These are phyloP conservation scores for Drosophila nebulosa DNA, from an alignment of 1,140 invertebrate species.

Conservation along the genomic window DNA sequence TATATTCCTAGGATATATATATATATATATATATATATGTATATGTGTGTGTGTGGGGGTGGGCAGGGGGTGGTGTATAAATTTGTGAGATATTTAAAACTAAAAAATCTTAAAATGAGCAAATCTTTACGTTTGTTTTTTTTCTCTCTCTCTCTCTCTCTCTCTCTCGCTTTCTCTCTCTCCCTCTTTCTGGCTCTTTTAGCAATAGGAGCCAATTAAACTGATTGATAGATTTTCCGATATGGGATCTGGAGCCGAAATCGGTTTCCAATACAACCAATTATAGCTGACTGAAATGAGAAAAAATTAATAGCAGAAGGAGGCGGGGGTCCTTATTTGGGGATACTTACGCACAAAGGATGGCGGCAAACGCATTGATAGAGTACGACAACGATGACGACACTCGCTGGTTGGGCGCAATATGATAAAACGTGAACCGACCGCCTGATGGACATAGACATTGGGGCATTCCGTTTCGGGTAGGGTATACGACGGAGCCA, in stretches of 20 bases:
- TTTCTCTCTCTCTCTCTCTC: too few species aligned
- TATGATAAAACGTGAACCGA: slow-evolving; percentile 85
- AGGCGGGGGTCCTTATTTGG: too few species aligned
- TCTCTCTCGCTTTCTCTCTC: slow-evolving; percentile 1
- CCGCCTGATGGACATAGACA: slow-evolving; percentile 85
- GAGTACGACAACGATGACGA: slow-evolving; percentile 83
- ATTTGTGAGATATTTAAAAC: not conserved
- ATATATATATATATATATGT: not conserved
- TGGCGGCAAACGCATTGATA: slow-evolving; percentile 84
- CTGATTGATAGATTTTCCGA: slow-evolving; percentile 84
- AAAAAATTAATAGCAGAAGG: too few species aligned
- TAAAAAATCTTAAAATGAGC: slow-evolving; percentile 13
- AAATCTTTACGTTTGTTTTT: not conserved
- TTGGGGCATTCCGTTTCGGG: slow-evolving; percentile 88
- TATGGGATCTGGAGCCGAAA: slow-evolving; percentile 84
- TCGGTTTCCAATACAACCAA: slow-evolving; percentile 89
- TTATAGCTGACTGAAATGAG: slow-evolving; percentile 87
- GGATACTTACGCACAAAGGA: slow-evolving; percentile 87
- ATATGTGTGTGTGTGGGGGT: too few species aligned
- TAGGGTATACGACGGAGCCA: slow-evolving; percentile 83
- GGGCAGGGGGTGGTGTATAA: not conserved
- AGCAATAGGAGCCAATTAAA: slow-evolving; percentile 87
- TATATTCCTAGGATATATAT: not conserved
- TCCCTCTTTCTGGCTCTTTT: slow-evolving; percentile 12
- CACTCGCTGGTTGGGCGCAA: slow-evolving; percentile 87